These are phyloP conservation scores for Drosophila koepferae DNA, from an alignment of 2,888 invertebrate species.

Conservation along the genomic window DNA sequence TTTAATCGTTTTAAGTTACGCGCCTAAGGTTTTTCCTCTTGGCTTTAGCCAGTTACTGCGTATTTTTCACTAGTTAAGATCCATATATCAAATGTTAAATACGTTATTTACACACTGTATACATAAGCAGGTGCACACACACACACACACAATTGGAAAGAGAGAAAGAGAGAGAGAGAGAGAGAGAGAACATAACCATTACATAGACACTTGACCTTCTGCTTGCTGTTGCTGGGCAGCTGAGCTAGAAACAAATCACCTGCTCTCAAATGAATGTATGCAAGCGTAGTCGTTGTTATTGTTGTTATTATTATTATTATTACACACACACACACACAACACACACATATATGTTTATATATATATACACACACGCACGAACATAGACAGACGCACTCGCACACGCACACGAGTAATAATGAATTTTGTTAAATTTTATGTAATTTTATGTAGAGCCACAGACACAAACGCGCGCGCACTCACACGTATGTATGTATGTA, in stretches of 20 bases:
- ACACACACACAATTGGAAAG: background rate
- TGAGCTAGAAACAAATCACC: conserved; percentile 23
- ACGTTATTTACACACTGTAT: conserved; percentile 10
- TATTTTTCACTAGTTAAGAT: conserved; percentile 43
- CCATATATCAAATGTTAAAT: conserved; percentile 33
- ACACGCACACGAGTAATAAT: background rate
- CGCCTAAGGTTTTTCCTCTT: conserved; percentile 14
- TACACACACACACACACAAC: background rate
- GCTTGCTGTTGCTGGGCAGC: conserved; percentile 38
- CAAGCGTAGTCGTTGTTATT: conserved; percentile 10
- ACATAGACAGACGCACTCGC: background rate
- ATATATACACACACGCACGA: background rate
- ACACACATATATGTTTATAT: background rate
- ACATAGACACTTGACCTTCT: conserved; percentile 56
- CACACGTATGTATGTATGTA: conserved; percentile 12
- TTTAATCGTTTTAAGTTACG: conserved; percentile 15
- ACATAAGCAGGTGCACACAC: conserved; percentile 14
- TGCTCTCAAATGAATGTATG: conserved; percentile 14
- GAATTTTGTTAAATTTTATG: conserved; percentile 49
- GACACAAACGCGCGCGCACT: conserved; percentile 12
- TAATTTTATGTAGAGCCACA: conserved; percentile 38
- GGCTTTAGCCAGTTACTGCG: conserved; percentile 37
- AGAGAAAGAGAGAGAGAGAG: background rate
- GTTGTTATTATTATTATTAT: conserved; percentile 1
- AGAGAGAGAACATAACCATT: conserved; percentile 28